phyloP scores from a whole-genome alignment of 2,888 invertebrate species.

The Tachina grossa region DNA sequence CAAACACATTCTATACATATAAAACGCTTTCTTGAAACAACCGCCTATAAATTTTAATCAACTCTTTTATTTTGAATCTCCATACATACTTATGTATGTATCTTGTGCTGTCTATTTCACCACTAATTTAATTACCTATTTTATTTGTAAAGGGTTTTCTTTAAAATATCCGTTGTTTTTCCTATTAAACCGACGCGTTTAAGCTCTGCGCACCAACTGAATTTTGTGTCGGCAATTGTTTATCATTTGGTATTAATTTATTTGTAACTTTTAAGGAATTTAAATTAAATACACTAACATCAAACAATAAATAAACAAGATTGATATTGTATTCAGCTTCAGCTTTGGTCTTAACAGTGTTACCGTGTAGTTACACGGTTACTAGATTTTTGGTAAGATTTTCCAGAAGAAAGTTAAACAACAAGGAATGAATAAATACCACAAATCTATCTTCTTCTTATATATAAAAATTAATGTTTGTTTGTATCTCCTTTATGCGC shows the following conservation, averaged over 20 bases:
- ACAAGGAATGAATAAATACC: no score
- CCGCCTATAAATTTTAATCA: constrained; percentile 41
- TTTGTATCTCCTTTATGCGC: no score
- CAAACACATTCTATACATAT: constrained; percentile 5
- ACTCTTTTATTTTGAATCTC: constrained; percentile 2
- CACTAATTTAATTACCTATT: constrained; percentile 27
- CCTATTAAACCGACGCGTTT: constrained; percentile 74
- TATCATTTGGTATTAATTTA: constrained; percentile 75
- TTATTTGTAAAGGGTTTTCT: not conserved
- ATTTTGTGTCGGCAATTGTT: constrained; percentile 61
- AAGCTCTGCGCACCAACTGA: constrained; percentile 77
- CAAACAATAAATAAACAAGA: constrained; percentile 34
- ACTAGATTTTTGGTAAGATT: no score
- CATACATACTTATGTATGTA: not conserved
- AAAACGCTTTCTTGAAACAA: constrained; percentile 5
- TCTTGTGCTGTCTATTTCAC: constrained; percentile 16
- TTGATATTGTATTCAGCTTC: not conserved
- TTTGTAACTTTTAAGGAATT: constrained; percentile 42
- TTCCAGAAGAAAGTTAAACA: no score
- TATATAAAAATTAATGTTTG: no score
- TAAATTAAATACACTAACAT: constrained; percentile 41
- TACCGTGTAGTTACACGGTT: not conserved
- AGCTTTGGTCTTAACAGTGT: constrained; percentile 34
- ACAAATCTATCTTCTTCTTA: no score
- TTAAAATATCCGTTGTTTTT: constrained; percentile 1